Evolutionary conservation across 2,888 invertebrate species (phyloP).

Genomic region (Aproaerema taeniolella): DNA sequence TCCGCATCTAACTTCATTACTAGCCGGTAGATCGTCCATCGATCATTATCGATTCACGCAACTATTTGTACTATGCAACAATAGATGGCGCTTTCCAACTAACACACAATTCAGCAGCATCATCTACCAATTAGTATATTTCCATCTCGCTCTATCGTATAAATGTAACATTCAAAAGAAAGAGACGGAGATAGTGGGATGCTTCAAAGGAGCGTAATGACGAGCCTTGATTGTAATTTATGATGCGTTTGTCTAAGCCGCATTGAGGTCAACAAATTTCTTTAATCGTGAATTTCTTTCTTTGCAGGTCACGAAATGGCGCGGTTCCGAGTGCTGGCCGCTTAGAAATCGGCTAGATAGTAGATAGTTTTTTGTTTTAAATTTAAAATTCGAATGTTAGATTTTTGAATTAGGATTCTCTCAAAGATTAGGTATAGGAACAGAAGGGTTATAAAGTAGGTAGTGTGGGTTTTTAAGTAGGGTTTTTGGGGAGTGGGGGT

Average conservation of each 20-base stretch:
- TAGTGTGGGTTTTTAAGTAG: neutral
- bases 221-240: slow-evolving; percentile 72
- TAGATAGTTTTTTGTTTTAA: neutral
- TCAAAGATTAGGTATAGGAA: neutral
- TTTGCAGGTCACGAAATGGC: slow-evolving; percentile 35
- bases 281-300: slow-evolving; percentile 55
- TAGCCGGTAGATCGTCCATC: slow-evolving; percentile 28
- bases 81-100: slow-evolving; percentile 68
- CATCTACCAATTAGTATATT: slow-evolving; percentile 65
- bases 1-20: slow-evolving; percentile 65
- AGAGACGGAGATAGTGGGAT: slow-evolving; percentile 30
- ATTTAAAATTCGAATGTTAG: neutral
- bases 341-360: neutral
- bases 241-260: slow-evolving; percentile 66
- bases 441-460: neutral
- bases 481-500: slow-evolving; percentile 27
- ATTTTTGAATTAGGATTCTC: neutral
- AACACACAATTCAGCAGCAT: slow-evolving; percentile 66
- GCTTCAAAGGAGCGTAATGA: slow-evolving; percentile 50
- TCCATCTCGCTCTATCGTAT: slow-evolving; percentile 31
- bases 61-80: slow-evolving; percentile 73
- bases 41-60: slow-evolving; percentile 70
- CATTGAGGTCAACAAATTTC: slow-evolving; percentile 61
- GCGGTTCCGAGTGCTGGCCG: slow-evolving; percentile 26
- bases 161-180: slow-evolving; percentile 24